A percentile compares a stretch with the other conserved stretches of the same genome.
Conservation (phyloP, 2,797 vertebrate species). For the Chloroceryle amazona region DNA sequence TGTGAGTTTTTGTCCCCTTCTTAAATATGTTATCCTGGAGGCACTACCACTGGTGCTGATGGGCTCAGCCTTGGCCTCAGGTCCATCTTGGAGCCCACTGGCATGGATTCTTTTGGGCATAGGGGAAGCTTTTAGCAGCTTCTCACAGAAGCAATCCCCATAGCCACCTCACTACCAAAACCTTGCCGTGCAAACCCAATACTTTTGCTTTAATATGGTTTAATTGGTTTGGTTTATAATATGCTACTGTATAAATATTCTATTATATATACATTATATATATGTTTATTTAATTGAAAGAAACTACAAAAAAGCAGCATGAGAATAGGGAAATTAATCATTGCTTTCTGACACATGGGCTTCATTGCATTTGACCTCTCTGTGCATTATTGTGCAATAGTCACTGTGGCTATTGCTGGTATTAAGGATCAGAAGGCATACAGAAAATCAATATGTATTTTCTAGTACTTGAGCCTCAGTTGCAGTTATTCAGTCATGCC, state of each 20-base stretch:
- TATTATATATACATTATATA: background rate
- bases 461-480: background rate
- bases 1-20: background rate
- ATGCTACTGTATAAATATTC: background rate
- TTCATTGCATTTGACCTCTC: slow-evolving; percentile 9
- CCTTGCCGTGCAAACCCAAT: background rate
- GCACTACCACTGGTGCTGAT: accelerated
- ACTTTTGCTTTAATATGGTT: background rate
- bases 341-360: background rate
- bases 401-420: background rate
- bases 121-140: background rate
- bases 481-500: background rate
- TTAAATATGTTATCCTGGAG: background rate
- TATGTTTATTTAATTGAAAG: background rate
- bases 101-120: too few relatives aligned
- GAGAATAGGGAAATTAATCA: background rate
- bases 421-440: background rate
- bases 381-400: background rate
- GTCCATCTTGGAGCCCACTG: background rate
- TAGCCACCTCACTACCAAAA: background rate
- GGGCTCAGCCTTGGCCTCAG: background rate
- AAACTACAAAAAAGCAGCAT: background rate
- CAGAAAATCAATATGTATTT: background rate
- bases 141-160: background rate
- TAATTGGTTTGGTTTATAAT: background rate